A percentile compares a stretch with the other conserved stretches of the same genome.
phyloP scores from a whole-genome alignment of 2,888 invertebrate genomes.

The Atherix ibis region DNA sequence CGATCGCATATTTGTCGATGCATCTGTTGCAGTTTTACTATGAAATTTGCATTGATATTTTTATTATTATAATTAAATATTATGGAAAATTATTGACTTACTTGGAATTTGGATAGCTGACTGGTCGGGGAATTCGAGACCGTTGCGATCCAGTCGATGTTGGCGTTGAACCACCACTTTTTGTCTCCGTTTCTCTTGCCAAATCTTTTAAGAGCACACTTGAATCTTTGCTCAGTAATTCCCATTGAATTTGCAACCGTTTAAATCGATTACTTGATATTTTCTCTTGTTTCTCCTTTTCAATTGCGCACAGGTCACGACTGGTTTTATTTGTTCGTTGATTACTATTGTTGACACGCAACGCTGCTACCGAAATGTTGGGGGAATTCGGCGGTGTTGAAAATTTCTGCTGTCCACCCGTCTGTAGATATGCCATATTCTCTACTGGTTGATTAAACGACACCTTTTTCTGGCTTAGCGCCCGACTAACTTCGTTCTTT shows the following conservation, averaged over 20 bases:
- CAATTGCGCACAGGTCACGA: slow-evolving; percentile 13
- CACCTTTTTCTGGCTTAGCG: slow-evolving; percentile 31
- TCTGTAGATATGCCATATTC: slow-evolving; percentile 9
- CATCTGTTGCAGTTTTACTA: slow-evolving; percentile 16
- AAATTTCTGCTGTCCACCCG: slow-evolving; percentile 23
- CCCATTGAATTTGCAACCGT: slow-evolving; percentile 33
- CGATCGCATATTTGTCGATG: slow-evolving; percentile 23
- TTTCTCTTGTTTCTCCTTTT: slow-evolving; percentile 24
- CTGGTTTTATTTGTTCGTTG: slow-evolving; percentile 7
- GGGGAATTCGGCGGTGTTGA: slow-evolving; percentile 60
- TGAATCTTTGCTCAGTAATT: slow-evolving; percentile 31
- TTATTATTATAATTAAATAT: too few relatives aligned
- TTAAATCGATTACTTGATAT: slow-evolving; percentile 32
- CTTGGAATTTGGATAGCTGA: slow-evolving; percentile 33
- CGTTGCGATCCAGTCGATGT: slow-evolving; percentile 26
- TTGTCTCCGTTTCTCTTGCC: slow-evolving; percentile 27
- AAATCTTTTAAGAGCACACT: slow-evolving; percentile 28
- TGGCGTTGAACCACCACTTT: slow-evolving; percentile 32
- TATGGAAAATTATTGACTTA: slow-evolving; percentile 16
- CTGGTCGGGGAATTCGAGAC: slow-evolving; percentile 32
- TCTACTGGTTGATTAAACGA: slow-evolving; percentile 24
- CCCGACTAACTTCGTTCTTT: slow-evolving; percentile 32
- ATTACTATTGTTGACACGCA: slow-evolving; percentile 13
- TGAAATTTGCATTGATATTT: neutral
- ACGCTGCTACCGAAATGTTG: slow-evolving; percentile 44